Conservation (phyloP, 2,113 vertebrate species). For the Apus apus region DNA sequence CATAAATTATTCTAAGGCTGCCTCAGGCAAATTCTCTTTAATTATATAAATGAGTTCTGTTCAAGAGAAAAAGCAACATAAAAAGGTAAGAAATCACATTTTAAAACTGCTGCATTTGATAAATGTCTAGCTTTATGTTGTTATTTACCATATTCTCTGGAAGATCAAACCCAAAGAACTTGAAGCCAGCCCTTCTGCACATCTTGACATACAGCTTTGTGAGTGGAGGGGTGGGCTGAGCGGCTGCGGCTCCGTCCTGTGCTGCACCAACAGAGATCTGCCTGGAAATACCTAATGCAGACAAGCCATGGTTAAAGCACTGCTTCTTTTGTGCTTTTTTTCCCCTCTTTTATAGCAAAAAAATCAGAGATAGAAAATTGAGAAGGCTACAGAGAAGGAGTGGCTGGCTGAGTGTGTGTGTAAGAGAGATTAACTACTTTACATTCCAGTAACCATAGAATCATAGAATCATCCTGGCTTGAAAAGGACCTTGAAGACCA, state of each 20-base stretch:
- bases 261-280: neutral
- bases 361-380: neutral
- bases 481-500: too few relatives aligned
- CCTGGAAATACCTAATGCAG: neutral
- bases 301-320: neutral
- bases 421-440: neutral
- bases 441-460: neutral
- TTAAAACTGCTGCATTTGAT: neutral
- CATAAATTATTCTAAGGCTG: neutral
- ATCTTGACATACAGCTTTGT: neutral
- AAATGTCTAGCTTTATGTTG: neutral
- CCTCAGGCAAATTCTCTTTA: neutral
- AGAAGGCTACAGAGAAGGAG: neutral
- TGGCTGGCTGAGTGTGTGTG: neutral
- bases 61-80: neutral
- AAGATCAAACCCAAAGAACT: conserved; percentile 16
- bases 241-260: neutral
- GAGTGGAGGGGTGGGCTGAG: neutral
- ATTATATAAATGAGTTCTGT: neutral
- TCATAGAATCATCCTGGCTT: too few relatives aligned
- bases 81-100: neutral
- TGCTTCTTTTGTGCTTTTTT: neutral
- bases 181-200: neutral
- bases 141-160: neutral
- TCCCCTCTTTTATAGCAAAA: neutral